phyloP scores from a whole-genome alignment of 2,888 invertebrate species.

The Erynnis tages region DNA sequence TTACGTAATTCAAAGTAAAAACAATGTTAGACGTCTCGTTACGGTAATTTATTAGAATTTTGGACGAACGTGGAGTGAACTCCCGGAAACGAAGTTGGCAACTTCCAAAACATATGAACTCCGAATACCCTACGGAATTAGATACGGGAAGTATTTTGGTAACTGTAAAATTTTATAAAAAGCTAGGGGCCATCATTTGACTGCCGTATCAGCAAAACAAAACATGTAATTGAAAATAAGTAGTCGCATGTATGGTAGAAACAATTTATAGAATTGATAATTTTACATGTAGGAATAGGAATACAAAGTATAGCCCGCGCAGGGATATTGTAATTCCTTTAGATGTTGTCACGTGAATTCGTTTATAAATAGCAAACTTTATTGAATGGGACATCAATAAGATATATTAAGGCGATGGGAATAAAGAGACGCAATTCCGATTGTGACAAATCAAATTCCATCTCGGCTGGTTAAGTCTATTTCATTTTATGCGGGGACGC shows the following conservation, averaged over 20 bases:
- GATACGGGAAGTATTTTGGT: too few species aligned
- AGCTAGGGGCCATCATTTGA: too few species aligned
- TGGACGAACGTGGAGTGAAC: neutral
- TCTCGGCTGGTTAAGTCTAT: constrained; percentile 18
- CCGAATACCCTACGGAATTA: too few species aligned
- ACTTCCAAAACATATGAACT: neutral
- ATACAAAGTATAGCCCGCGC: too few species aligned
- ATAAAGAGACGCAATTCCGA: constrained; percentile 5
- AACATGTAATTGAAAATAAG: too few species aligned
- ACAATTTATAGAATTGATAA: too few species aligned
- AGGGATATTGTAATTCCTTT: too few species aligned
- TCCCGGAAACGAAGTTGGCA: neutral
- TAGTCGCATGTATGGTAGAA: too few species aligned
- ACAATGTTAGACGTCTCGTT: neutral
- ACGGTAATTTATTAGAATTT: neutral
- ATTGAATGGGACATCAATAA: neutral
- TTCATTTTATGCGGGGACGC: constrained; percentile 14
- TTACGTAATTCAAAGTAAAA: neutral
- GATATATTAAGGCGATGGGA: neutral
- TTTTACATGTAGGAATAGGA: too few species aligned
- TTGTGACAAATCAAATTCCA: constrained; percentile 12
- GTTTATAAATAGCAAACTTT: neutral
- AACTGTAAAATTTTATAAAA: neutral
- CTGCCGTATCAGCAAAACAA: too few species aligned
- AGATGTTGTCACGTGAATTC: too few species aligned